Evolutionary conservation across 1,140 invertebrate genomes (phyloP), one percentile per base, ranked within the genome.

Genomic region (Drosophila subpulchrella): DNA sequence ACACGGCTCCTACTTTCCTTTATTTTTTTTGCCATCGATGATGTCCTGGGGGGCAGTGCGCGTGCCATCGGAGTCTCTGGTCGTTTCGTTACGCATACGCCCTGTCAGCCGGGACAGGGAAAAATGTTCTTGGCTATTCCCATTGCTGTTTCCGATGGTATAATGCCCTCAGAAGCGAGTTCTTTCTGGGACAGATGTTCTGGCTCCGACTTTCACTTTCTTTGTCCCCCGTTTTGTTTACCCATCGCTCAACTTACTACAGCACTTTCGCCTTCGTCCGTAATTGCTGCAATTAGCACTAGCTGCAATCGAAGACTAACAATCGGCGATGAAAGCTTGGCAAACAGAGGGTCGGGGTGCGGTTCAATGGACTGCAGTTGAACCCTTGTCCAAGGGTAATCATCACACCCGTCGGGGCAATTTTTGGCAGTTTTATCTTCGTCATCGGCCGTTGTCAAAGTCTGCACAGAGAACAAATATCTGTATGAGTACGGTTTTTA

Each of bases 361-460:
- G 55, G 83, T 88, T 86, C 83, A 88, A 59, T 79, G 82, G 77
- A 83, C 83, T 86, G 75, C 79, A 79, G 47, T 73, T 88, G 75
- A 78, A 88, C 83, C 71, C 53, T 76, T 71, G 61, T n/a, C 59
- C 51, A 54, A 6, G 10, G 47, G 39, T 15, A 15, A 47, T 66
- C 60, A 10, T 38, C 15, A 39, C 39, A 36, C 2, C 27, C 6
- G 12, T 20, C 7, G 13, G 10, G 24, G 27, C 24, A 12, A 36
- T 41, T 65, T 61, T 71, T 71, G 41, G 41, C 51, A 74, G 36
- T 38, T 75, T 70, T 57, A 75, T 70, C 63, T 46, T 62, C 50
- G 58, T 50, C 65, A 71, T 74, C 36, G 38, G 57, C 36, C 7
- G 38, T 51, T 53, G 60, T 47, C 24, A 48, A 32, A 32, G 10